phyloP scores from a whole-genome alignment of 2,888 invertebrate species.

The Entomobrya proxima region DNA sequence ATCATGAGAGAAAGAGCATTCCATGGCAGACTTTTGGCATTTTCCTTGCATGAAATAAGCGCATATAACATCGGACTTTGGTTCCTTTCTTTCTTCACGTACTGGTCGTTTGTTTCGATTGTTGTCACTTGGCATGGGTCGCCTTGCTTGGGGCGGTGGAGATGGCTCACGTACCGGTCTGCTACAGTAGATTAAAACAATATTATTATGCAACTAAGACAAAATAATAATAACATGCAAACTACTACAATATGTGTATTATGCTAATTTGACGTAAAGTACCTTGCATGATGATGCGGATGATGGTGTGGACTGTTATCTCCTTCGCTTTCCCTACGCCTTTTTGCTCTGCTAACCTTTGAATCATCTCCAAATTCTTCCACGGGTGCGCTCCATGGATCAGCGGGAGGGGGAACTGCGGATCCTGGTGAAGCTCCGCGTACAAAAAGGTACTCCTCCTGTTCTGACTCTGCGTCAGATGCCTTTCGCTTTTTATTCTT shows the following conservation, averaged over 20 bases:
- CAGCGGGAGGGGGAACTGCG: slow-evolving; percentile 22
- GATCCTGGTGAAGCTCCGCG: slow-evolving; percentile 84
- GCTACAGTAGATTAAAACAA: too few relatives aligned
- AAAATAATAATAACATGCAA: neutral
- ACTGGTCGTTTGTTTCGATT: slow-evolving; percentile 34
- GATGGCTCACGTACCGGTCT: slow-evolving; percentile 47
- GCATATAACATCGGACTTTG: slow-evolving; percentile 84
- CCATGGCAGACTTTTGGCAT: slow-evolving; percentile 87
- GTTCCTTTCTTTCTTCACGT: slow-evolving; percentile 49
- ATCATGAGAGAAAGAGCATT: slow-evolving; percentile 92
- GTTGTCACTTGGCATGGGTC: slow-evolving; percentile 4
- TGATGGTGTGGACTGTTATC: slow-evolving; percentile 39
- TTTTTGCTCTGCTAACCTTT: slow-evolving; percentile 55
- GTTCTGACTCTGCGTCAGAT: slow-evolving; percentile 80
- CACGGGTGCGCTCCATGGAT: slow-evolving; percentile 51
- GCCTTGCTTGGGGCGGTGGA: neutral
- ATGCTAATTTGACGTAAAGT: too few relatives aligned
- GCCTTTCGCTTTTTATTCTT: slow-evolving; percentile 68
- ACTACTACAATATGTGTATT: neutral
- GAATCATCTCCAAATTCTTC: slow-evolving; percentile 63
- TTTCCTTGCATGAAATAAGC: slow-evolving; percentile 92
- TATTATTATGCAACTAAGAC: too few relatives aligned
- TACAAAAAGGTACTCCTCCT: slow-evolving; percentile 88
- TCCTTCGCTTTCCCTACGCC: slow-evolving; percentile 47
- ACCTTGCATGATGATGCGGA: slow-evolving; percentile 53